phyloP scores from a whole-genome alignment of 2,888 invertebrate species.

The Lomographa bimaculata region DNA sequence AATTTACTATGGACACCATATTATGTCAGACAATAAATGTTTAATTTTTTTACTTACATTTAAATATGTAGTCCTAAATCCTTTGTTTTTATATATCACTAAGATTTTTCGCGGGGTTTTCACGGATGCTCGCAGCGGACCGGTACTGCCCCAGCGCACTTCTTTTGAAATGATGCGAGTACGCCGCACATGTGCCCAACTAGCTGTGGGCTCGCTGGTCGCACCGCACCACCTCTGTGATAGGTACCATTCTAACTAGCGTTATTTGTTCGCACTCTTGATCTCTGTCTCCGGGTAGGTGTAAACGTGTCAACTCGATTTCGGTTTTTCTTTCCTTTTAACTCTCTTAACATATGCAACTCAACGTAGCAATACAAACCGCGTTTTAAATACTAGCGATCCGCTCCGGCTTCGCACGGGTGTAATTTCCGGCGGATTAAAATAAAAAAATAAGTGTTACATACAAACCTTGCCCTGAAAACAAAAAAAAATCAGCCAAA shows the following conservation, averaged over 20 bases:
- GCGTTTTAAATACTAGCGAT: too few relatives aligned
- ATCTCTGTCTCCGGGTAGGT: conserved; percentile 9
- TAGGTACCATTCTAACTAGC: conserved; percentile 21
- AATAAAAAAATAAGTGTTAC: too few relatives aligned
- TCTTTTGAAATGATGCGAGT: conserved; percentile 27
- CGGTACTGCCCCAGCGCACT: conserved; percentile 15
- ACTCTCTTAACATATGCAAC: too few relatives aligned
- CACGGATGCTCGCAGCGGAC: conserved; percentile 2
- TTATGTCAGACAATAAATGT: too few relatives aligned
- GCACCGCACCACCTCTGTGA: conserved; percentile 9
- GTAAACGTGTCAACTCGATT: conserved; percentile 10
- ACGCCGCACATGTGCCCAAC: conserved; percentile 21
- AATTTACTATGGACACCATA: too few relatives aligned
- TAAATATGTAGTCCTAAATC: too few relatives aligned
- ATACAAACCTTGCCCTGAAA: too few relatives aligned
- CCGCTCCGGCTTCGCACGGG: too few relatives aligned
- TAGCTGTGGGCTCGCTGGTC: conserved; percentile 16
- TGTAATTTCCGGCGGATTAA: too few relatives aligned
- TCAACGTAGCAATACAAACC: too few relatives aligned
- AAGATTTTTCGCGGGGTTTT: not conserved
- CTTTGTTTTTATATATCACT: too few relatives aligned
- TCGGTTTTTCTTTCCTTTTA: conserved; percentile 6
- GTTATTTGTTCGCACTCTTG: conserved; percentile 30
- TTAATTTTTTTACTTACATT: conserved; percentile 9
- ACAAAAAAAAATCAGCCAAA: too few relatives aligned